Evolutionary conservation across 2,888 invertebrate species (phyloP).

Genomic region (Apotomis capreana): DNA sequence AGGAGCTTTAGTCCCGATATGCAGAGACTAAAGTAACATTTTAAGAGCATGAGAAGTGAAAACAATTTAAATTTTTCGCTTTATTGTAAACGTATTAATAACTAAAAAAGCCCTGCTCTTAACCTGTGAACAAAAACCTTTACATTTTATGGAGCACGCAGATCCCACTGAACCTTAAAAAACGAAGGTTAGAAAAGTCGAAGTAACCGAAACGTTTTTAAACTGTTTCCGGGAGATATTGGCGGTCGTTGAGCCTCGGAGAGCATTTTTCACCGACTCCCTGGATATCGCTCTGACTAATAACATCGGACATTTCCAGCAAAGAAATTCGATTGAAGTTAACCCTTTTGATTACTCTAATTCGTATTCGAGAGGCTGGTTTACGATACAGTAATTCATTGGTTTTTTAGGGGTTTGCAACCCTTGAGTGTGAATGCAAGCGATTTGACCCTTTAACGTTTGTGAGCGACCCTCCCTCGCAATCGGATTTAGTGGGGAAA

Average conservation of each 20-base stretch:
- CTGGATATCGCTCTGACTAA: slow-evolving; percentile 63
- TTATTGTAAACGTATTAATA: background rate
- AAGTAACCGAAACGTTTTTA: slow-evolving; percentile 69
- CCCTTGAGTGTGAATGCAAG: slow-evolving; percentile 36
- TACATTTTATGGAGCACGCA: slow-evolving; percentile 30
- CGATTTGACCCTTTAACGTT: slow-evolving; percentile 37
- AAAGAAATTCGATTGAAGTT: slow-evolving; percentile 50
- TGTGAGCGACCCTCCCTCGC: slow-evolving; percentile 19
- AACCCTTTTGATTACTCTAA: slow-evolving; percentile 53
- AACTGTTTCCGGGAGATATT: slow-evolving; percentile 69
- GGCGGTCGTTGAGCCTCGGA: slow-evolving; percentile 61
- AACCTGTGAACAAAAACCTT: slow-evolving; percentile 31
- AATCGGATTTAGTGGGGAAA: slow-evolving; percentile 26
- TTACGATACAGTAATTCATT: slow-evolving; percentile 51
- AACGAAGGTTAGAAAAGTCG: slow-evolving; percentile 64
- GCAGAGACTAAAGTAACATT: no score
- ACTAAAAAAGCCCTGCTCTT: background rate
- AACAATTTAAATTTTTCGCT: no score
- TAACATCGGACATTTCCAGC: slow-evolving; percentile 58
- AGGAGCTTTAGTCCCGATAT: no score
- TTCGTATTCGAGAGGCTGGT: slow-evolving; percentile 40
- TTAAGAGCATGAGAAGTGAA: no score
- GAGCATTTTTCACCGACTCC: slow-evolving; percentile 65
- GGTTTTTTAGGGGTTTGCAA: slow-evolving; percentile 43
- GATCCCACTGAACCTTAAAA: slow-evolving; percentile 63